Conservation (phyloP, 1,140 invertebrate species). For the Coelopa frigida region DNA sequence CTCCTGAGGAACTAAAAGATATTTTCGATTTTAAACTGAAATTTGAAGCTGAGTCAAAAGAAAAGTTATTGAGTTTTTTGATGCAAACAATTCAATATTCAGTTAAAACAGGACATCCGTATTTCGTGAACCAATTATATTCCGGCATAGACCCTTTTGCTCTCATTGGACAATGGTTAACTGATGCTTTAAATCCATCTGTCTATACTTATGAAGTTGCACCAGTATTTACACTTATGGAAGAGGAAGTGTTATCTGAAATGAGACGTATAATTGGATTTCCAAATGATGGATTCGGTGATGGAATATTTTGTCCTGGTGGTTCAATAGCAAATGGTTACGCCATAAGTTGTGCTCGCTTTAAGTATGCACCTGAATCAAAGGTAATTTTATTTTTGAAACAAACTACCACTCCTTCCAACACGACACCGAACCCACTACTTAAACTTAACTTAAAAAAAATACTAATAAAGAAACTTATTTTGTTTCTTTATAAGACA, state of each 20-base stretch:
- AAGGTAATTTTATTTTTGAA: no score
- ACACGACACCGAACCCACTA: no score
- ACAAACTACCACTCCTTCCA: no score
- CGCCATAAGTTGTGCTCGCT: conserved; percentile 82
- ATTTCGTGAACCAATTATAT: conserved; percentile 79
- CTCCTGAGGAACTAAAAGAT: conserved; percentile 58
- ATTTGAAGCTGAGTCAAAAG: conserved; percentile 53
- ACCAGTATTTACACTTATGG: conserved; percentile 80
- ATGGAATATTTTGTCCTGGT: conserved; percentile 91
- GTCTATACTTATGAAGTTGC: conserved; percentile 87
- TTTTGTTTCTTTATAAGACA: no score
- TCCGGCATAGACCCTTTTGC: conserved; percentile 78
- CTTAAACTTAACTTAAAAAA: no score
- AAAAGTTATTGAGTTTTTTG: conserved; percentile 58
- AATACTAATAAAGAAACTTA: no score
- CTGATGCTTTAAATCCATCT: conserved; percentile 76
- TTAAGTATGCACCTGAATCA: conserved; percentile 64
- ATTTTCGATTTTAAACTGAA: conserved; percentile 59
- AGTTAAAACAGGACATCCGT: conserved; percentile 79
- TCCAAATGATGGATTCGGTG: conserved; percentile 55
- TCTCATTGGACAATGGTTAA: conserved; percentile 74
- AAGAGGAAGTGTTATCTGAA: conserved; percentile 67
- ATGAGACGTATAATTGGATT: conserved; percentile 87
- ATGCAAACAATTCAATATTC: no score
- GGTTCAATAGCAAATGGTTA: conserved; percentile 94